These are phyloP conservation scores for Diaphora mendica DNA, from an alignment of 2,888 invertebrate species.

Conservation along the genomic window DNA sequence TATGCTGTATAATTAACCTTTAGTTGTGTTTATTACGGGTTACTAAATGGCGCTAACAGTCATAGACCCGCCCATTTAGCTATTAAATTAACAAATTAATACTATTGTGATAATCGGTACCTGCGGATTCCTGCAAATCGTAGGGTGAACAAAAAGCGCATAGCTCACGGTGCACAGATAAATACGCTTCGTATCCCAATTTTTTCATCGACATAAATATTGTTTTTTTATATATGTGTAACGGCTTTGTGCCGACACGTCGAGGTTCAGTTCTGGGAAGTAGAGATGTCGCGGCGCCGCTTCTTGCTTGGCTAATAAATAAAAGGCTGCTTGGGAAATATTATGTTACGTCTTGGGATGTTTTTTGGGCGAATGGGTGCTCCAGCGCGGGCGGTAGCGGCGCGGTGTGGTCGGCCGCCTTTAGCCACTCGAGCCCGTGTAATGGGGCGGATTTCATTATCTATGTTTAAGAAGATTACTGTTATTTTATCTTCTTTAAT, in stretches of 20 bases:
- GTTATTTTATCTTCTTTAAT: constrained; percentile 41
- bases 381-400: constrained; percentile 64
- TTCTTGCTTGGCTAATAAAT: constrained; percentile 79
- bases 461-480: constrained; percentile 60
- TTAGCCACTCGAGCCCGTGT: constrained; percentile 71
- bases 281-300: constrained; percentile 82
- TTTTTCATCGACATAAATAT: constrained; percentile 85
- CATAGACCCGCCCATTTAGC: constrained; percentile 64
- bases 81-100: constrained; percentile 77
- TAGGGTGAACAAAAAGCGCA: constrained; percentile 77
- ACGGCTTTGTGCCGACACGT: constrained; percentile 82
- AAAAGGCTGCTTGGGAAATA: constrained; percentile 85
- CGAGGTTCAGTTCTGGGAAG: constrained; percentile 80
- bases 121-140: constrained; percentile 82
- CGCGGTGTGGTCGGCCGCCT: constrained; percentile 70
- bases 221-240: constrained; percentile 82
- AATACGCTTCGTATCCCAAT: constrained; percentile 78
- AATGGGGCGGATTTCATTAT: constrained; percentile 69
- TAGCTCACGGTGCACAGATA: constrained; percentile 79
- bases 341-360: constrained; percentile 83
- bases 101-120: constrained; percentile 72
- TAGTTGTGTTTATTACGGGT: neutral
- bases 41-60: constrained; percentile 54
- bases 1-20: neutral
- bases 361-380: constrained; percentile 77